These are phyloP conservation scores for Cylas formicarius DNA, from an alignment of 1,140 invertebrate species.

Conservation along the genomic window DNA sequence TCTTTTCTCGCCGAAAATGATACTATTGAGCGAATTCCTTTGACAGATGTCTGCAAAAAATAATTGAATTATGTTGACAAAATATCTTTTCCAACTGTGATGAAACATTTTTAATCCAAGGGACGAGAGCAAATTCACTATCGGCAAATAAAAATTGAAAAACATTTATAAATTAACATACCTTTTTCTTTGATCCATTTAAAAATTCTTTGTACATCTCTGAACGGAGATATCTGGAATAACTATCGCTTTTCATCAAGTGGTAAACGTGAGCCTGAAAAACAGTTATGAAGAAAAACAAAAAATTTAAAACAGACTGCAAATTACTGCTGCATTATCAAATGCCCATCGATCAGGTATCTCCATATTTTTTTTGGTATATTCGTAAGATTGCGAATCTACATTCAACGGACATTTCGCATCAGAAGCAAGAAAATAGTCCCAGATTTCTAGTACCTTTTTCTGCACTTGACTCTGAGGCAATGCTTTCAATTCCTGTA, in stretches of 20 bases:
- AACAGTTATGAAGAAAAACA: slow-evolving; percentile 5
- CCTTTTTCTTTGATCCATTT: slow-evolving; percentile 93
- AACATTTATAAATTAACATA: too few relatives aligned
- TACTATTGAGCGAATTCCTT: slow-evolving; percentile 79
- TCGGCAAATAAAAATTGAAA: too few relatives aligned
- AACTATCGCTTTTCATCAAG: slow-evolving; percentile 98
- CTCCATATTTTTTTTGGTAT: slow-evolving; percentile 71
- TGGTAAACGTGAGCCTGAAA: slow-evolving; percentile 95
- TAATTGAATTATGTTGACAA: background rate
- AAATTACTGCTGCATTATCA: slow-evolving; percentile 86
- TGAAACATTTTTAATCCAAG: background rate
- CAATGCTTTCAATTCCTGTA: slow-evolving; percentile 84
- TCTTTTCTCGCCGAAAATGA: slow-evolving; percentile 72
- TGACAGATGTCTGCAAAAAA: slow-evolving; percentile 71
- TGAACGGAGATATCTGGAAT: slow-evolving; percentile 93
- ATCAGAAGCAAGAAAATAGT: slow-evolving; percentile 87
- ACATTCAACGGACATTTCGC: slow-evolving; percentile 96
- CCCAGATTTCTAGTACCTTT: slow-evolving; percentile 89
- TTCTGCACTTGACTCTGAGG: slow-evolving; percentile 77
- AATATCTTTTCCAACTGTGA: background rate
- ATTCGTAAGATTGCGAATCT: slow-evolving; percentile 80
- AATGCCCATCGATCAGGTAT: slow-evolving; percentile 90
- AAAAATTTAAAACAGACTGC: slow-evolving; percentile 1
- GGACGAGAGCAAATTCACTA: too few relatives aligned
- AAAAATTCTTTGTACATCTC: slow-evolving; percentile 99